Base-by-base conservation (phyloP, 1,140 invertebrate species). In the Dufourea novaeangliae region DNA sequence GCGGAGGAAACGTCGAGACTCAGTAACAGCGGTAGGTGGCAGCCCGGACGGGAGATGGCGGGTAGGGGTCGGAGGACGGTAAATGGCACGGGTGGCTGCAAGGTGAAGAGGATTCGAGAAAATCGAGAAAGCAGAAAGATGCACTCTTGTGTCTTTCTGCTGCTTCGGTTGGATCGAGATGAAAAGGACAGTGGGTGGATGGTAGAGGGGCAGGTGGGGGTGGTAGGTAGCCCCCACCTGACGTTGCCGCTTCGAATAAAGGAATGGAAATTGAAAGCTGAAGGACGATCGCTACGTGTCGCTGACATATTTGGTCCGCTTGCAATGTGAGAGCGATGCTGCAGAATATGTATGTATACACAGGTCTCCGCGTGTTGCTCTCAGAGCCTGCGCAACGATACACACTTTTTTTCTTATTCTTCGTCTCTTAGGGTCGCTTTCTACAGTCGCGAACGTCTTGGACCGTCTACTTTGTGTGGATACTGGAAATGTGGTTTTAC, bases 51-150 rank as follows among this genome's bases (percentile, higher is more conserved):
- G 52, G 27, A n/a, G 22, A 10, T n/a, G n/a, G 39, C 8, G 29
- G n/a, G 41, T 29, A 22, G 20, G 29, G 27, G 25, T 27, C 22
- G 41, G 39, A 29, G 64, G n/a, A 50, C 22, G 56, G 56, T 39
- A 62, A 62, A 39, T 41, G 39, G 32, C 20, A n/a, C 44, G 41
- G 69, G 17, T 6, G 44, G 39, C 34, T 46, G n/a, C 32, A 56
- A 25, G 41, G 61, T 8, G 67, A 62, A 50, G 39, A 46, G 79
- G 52, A 75, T 82, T 81, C 29, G 73, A 67, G 79, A 82, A 81
- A 81, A 81, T 77, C 72, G 80, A 77, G 61, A 71, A 37, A 70
- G 66, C 44, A 67, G 52, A 67, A 82, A 20, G 66, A 67, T 56
- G 72, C 72, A 77, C 66, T 71, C 61, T 7, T 41, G 46, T 62